phyloP scores from a whole-genome alignment of 53 echinoderm and acorn worm genomes.

The Hippasteria phrygiana region DNA sequence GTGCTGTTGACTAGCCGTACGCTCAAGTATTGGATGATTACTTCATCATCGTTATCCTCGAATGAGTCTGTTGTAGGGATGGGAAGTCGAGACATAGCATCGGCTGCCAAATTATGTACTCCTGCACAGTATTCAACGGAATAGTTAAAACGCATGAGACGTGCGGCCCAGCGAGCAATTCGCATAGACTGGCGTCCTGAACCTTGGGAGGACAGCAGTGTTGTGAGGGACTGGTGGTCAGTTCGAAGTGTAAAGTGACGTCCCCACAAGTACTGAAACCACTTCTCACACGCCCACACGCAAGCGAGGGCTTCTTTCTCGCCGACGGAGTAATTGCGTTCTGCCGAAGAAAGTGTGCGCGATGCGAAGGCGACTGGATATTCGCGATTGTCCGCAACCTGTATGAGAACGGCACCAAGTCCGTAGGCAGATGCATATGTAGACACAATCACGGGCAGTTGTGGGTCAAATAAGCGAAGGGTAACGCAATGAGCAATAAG shows the following conservation, averaged over 20 bases:
- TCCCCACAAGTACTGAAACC: conserved; percentile 52
- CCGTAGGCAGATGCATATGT: conserved; percentile 57
- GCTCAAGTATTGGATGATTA: conserved; percentile 4
- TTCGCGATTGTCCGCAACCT: conserved; percentile 20
- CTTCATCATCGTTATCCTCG: conserved; percentile 21
- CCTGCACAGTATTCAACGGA: neutral
- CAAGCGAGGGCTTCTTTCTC: conserved; percentile 58
- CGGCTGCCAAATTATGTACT: neutral
- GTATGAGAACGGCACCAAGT: conserved; percentile 48
- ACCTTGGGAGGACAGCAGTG: neutral
- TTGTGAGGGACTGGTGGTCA: conserved; percentile 25
- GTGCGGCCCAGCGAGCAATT: neutral
- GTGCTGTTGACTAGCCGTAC: neutral
- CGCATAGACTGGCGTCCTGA: neutral
- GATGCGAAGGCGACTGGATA: conserved; percentile 26
- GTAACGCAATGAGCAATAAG: conserved; percentile 6
- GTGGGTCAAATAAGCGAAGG: conserved; percentile 32
- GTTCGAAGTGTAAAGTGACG: neutral
- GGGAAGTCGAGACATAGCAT: conserved; percentile 1
- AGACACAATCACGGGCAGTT: conserved; percentile 19
- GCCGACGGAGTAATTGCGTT: conserved; percentile 35
- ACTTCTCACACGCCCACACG: conserved; percentile 10
- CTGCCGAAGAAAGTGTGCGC: conserved; percentile 12
- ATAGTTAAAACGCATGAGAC: neutral
- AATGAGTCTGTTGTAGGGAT: neutral